Evolutionary conservation across 2,113 vertebrate genomes (phyloP).

Genomic region (Urocolius indicus): DNA sequence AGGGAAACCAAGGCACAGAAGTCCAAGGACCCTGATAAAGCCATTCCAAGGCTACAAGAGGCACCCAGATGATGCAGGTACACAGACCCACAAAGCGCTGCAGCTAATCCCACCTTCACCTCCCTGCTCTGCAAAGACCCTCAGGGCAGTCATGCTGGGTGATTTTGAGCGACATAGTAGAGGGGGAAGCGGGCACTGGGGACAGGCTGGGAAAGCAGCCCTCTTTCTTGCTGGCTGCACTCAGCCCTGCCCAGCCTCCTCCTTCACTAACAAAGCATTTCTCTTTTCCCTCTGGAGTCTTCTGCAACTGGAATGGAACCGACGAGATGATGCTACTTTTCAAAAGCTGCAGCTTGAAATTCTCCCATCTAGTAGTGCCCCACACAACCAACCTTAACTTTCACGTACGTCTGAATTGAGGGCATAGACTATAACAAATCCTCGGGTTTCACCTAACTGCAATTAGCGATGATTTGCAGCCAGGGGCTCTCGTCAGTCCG

Average conservation of each 20-base stretch:
- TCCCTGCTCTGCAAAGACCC: background rate
- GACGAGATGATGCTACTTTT: background rate
- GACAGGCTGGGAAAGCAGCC: background rate
- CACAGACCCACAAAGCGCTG: background rate
- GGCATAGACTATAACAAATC: background rate
- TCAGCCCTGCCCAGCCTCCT: background rate
- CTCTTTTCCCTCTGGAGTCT: constrained; percentile 24
- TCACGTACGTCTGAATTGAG: background rate
- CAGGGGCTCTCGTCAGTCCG: rapidly evolving
- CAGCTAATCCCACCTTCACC: background rate
- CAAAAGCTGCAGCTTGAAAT: background rate
- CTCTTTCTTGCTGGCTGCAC: background rate
- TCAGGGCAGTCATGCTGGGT: rapidly evolving
- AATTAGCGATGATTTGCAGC: background rate
- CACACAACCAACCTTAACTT: background rate
- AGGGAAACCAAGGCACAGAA: background rate
- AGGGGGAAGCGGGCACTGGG: background rate
- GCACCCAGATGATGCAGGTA: background rate
- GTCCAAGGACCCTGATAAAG: background rate
- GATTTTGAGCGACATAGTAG: background rate
- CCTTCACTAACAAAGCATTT: background rate
- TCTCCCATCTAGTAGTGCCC: background rate
- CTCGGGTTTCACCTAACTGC: background rate
- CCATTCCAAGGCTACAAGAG: background rate
- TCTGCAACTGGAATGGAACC: background rate